Conservation (phyloP, 2,888 invertebrate species). For the Dryobota labecula region DNA sequence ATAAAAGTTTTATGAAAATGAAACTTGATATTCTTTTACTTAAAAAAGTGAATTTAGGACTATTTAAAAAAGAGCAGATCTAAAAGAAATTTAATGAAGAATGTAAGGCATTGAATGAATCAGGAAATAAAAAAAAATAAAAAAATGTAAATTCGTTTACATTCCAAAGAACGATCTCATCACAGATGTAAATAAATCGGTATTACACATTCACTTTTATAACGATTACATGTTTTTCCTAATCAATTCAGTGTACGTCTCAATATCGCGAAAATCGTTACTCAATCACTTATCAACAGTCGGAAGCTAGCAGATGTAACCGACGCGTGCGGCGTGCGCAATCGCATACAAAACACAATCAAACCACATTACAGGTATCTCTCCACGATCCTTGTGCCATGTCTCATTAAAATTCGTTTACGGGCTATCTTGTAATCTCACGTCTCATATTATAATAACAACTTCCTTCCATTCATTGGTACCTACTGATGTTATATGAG, state of each 20-base stretch:
- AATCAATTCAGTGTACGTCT: constrained; percentile 66
- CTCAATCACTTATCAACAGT: constrained; percentile 71
- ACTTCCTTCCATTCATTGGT: constrained; percentile 75
- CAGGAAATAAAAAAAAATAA: not conserved
- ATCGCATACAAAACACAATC: constrained; percentile 68
- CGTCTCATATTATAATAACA: constrained; percentile 71
- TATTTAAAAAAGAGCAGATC: not conserved
- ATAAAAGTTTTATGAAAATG: constrained; percentile 31
- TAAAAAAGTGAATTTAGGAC: not conserved
- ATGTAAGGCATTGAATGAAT: not conserved
- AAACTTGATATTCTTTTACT: not conserved
- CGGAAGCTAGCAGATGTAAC: constrained; percentile 76
- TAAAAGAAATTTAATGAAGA: not conserved
- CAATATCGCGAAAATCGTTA: constrained; percentile 72
- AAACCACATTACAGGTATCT: constrained; percentile 55
- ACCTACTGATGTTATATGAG: constrained; percentile 59
- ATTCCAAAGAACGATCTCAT: not conserved
- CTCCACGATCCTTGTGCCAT: constrained; percentile 47
- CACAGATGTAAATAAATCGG: not conserved
- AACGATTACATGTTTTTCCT: constrained; percentile 35
- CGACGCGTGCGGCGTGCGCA: constrained; percentile 64
- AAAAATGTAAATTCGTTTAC: not conserved
- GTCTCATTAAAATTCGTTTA: constrained; percentile 73
- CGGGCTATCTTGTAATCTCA: constrained; percentile 70
- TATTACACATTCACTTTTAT: constrained; percentile 17